These are phyloP conservation scores for Endotricha flammealis DNA, from an alignment of 2,888 invertebrate species.

Conservation along the genomic window DNA sequence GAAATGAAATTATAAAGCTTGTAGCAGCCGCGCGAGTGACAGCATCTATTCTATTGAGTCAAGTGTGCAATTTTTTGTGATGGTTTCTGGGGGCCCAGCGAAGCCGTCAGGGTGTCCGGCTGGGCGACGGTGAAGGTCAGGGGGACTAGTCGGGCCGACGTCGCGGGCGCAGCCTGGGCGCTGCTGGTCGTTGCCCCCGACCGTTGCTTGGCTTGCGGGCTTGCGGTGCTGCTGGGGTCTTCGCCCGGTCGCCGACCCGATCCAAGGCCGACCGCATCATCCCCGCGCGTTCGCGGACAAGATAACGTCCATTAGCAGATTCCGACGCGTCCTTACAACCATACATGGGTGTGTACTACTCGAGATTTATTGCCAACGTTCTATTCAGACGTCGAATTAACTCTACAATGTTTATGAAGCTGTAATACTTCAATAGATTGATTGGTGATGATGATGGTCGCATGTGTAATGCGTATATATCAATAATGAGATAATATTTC, in stretches of 20 bases:
- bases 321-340: slow-evolving; percentile 31
- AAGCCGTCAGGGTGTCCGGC: slow-evolving; percentile 30
- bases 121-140: slow-evolving; percentile 40
- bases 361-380: slow-evolving; percentile 20
- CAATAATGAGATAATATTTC: too few relatives aligned
- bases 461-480: too few relatives aligned
- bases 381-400: not conserved
- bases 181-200: slow-evolving; percentile 73
- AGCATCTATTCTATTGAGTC: not conserved
- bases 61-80: slow-evolving; percentile 5
- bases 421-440: too few relatives aligned
- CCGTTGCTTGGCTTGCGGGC: slow-evolving; percentile 67
- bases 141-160: slow-evolving; percentile 46
- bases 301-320: slow-evolving; percentile 61
- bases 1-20: not conserved
- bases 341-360: slow-evolving; percentile 16
- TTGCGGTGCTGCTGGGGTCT: slow-evolving; percentile 73
- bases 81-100: slow-evolving; percentile 20
- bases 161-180: slow-evolving; percentile 52
- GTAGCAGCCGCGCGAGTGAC: not conserved
- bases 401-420: too few relatives aligned
- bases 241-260: slow-evolving; percentile 76
- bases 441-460: too few relatives aligned
- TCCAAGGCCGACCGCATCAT: slow-evolving; percentile 75
- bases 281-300: slow-evolving; percentile 56